Evolutionary conservation across 2,113 vertebrate species (phyloP), one percentile per base, ranked within the genome.

Genomic region (Entomyzon cyanotis): DNA sequence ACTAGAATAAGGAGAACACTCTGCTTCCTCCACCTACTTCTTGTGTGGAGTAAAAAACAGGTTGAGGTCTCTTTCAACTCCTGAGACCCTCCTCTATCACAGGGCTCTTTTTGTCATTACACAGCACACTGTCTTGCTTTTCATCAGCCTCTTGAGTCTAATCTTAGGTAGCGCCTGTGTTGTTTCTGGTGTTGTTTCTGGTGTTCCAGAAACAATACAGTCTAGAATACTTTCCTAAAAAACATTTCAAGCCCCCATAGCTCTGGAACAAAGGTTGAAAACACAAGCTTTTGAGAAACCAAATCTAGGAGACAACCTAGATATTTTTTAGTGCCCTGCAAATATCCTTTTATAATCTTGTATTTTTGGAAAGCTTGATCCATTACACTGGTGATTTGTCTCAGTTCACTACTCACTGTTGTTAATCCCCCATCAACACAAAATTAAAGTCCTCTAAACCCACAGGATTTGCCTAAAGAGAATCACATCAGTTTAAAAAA

Each of bases 1-100:
- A 96, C 60, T 23, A 89, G 27, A 88, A 64, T 75, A 93, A 90
- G 62, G 83, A 94, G 73, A 96, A 92, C 93, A 86, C 37, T 31
- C 78, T 56, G 59, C 83, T 95, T 95, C 89, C 91, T 92, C 85
- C 64, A 50, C 35, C 39, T 74, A 85, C 44, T 84, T 84, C 88
- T 94, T 39, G 47, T 21, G 60, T 39, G 53, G 22, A 77, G 9
- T 2, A 46, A 52, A 75, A 89, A 75, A 25, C 16, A 68, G 46
- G 53, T 2, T 19, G 22, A 85, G 17, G 10, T 56, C 52, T 27
- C 27, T 47, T 35, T 60, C 53, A 35, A 27, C 42, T 82, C 35
- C 87, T n/a, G 23, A 90, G 69, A 52, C 18, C 7, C 20, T 73
- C n/a, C 33, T 64, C 59, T 67, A 8, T 39, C 35, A 77, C 44